Evolutionary conservation across 2,797 vertebrate species (phyloP), one percentile per base, ranked within the genome.

Genomic region (Scolopax bukidnonensis): DNA sequence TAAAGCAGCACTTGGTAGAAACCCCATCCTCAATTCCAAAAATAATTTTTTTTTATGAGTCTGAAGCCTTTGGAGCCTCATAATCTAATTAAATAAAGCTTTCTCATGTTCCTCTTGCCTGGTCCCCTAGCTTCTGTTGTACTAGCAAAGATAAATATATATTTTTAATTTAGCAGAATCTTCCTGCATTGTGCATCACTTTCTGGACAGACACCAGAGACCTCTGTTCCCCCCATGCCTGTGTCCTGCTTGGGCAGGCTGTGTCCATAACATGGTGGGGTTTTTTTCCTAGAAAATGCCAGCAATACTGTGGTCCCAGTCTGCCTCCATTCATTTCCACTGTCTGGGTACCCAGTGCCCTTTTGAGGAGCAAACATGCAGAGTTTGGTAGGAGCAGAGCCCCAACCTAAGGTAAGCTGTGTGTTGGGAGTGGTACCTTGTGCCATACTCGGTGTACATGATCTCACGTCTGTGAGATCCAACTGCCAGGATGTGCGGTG

Each of bases 31-130:
- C 94, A 96, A 93, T 96, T 96, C 96, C 88, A 92, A 95, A 95
- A 95, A 80, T 93, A 11, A 77, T 93, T 40, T 91, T 94, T 93
- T 95, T 92, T 90, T 68, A 78, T 88, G 69, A 95, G 86, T 45
- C 81, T 89, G 84, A 96, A 94, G 88, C 96, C 93, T 93, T 95
- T 96, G 92, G 93, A 95, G 90, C 88, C 84, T 92, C 68, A 68
- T 95, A 93, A 96, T 96, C 96, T 96, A 96, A 97, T 96, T 96
- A 96, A 97, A 91, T 87, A 94, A 85, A 93, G 90, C 90, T 83
- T 94, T 89, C 92, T 89, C 67, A 64, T 89, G 95, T 95, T 74
- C 64, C 45, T 93, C 84, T 80, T 27, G 77, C 78, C 90, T 78
- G 84, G 21, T 96, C 68, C 93, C 94, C 60, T 54, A 74, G 78